Evolutionary conservation across 2,888 invertebrate genomes (phyloP).

Genomic region (Pyrocoelia pectoralis): DNA sequence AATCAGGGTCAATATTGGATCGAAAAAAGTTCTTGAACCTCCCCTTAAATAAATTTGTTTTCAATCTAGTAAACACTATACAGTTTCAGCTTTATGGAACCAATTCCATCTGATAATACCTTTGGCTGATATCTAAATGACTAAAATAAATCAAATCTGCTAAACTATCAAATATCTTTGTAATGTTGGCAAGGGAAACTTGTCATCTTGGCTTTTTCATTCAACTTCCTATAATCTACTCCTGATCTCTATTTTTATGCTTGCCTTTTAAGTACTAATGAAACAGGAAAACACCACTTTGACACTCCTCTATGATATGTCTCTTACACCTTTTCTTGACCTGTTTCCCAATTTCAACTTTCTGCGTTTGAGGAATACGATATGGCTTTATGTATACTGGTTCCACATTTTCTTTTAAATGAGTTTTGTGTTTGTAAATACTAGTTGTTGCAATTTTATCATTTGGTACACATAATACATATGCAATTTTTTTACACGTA

Average conservation of each 20-base stretch:
- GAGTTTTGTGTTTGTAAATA: background rate
- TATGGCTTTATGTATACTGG: slow-evolving; percentile 23
- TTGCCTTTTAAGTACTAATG: too few relatives aligned
- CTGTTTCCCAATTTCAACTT: background rate
- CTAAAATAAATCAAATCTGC: background rate
- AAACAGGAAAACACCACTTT: too few relatives aligned
- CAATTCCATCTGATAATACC: too few relatives aligned
- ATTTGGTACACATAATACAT: background rate
- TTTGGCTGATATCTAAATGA: too few relatives aligned
- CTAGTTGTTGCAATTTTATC: slow-evolving; percentile 5
- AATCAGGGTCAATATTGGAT: too few relatives aligned
- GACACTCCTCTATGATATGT: background rate
- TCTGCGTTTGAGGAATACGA: slow-evolving; percentile 17
- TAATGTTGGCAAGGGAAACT: too few relatives aligned
- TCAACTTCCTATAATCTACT: too few relatives aligned
- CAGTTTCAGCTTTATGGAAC: too few relatives aligned
- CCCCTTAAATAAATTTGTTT: too few relatives aligned
- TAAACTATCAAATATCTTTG: background rate
- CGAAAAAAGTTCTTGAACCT: too few relatives aligned
- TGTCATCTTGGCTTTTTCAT: too few relatives aligned
- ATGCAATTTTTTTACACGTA: background rate
- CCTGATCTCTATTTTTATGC: background rate
- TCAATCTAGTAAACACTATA: too few relatives aligned
- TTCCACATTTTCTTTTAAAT: background rate
- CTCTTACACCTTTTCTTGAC: background rate